Percentiles rank a stretch among this genome's conserved stretches.
Conservation (phyloP, 2,888 invertebrate genomes). For the Limnephilus marmoratus region DNA sequence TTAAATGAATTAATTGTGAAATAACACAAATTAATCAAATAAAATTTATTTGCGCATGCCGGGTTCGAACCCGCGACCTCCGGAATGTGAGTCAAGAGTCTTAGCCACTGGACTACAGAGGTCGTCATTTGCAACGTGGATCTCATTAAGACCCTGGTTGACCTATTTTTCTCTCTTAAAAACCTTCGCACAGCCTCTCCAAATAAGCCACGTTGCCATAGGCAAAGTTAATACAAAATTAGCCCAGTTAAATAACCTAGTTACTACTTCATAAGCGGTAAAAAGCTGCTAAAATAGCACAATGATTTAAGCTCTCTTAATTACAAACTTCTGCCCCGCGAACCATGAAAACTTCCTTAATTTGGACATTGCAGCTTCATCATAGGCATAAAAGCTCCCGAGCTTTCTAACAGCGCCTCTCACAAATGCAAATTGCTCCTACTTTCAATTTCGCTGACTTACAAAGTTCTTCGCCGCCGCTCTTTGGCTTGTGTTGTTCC, state of each 20-base stretch:
- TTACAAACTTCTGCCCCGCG: neutral
- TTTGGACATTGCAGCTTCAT: slow-evolving; percentile 6
- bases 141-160: no score
- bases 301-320: neutral
- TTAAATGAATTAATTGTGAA: no score
- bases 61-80: no score
- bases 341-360: neutral
- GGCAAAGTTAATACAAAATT: no score
- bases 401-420: neutral
- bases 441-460: slow-evolving; percentile 34
- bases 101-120: no score
- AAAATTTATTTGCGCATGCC: no score
- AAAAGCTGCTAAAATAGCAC: neutral
- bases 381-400: neutral
- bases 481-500: neutral
- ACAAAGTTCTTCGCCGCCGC: neutral
- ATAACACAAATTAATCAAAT: no score
- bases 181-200: no score
- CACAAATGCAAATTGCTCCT: neutral
- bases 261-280: neutral
- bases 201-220: no score
- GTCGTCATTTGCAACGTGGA: no score
- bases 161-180: no score
- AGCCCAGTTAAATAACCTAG: neutral
- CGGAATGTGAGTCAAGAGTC: no score